Evolutionary conservation across 2,888 invertebrate genomes (phyloP), one percentile per base, ranked within the genome.

Genomic region (Seira musarum): DNA sequence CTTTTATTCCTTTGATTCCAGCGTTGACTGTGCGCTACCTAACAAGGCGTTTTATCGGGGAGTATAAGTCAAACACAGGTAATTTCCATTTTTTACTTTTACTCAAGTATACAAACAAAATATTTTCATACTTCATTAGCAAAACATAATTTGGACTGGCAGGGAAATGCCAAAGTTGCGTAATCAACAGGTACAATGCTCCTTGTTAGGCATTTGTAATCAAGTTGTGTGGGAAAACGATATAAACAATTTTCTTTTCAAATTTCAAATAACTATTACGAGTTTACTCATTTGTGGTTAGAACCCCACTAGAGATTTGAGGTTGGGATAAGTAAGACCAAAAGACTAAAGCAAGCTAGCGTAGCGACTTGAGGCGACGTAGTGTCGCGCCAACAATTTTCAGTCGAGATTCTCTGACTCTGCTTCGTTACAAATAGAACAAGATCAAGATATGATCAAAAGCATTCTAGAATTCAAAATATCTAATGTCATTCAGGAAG

Each of bases 21-120:
- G 94, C 94, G 85, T 90, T 94, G 72, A 94, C 94, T 78, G 94
- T 94, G 1, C 91, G 94, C 84, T 94, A 94, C 88, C 89, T 94
- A 84, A 94, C 94, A 2, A 91, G 93, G 88, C 90, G 94, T 87
- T 94, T 92, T 89, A 94, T 94, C 82, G 94, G 94, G 81, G 94
- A 94, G 91, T 94, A 94, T 89, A 92, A 94, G 87, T 94, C 94
- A 87, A 94, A 94, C 88, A 93, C 94, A 90, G 93, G 93, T 93
- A 88, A 90, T 90, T 57, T 30, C 17, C 49, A 19, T 6, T 13
- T n/a, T n/a, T n/a, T n/a, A n/a, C 5, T 6, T 64, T 22, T 64
- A 10, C 24, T n/a, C 24, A 25, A 24, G 15, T 65, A 30, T 15
- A 64, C 25, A 1, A 13, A 21, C 21, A 64, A 21, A 10, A 24